Conservation (phyloP, 1,140 invertebrate genomes). For the Heliconius hewitsoni region DNA sequence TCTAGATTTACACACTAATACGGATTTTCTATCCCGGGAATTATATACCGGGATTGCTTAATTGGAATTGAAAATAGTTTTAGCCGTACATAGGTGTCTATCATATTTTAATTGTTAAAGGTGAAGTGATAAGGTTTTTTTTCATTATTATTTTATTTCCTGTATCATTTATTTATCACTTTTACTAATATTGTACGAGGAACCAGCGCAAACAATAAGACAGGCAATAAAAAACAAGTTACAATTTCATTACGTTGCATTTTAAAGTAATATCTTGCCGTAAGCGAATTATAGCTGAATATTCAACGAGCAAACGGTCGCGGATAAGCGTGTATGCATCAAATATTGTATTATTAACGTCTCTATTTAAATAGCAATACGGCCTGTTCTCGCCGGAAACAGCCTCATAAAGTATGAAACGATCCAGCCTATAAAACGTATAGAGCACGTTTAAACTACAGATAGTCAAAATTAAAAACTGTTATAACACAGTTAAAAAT, state of each 20-base stretch:
- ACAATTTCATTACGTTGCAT: slow-evolving; percentile 52
- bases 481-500: slow-evolving; percentile 43
- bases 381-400: slow-evolving; percentile 61
- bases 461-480: slow-evolving; percentile 58
- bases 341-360: slow-evolving; percentile 70
- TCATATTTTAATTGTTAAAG: too few relatives aligned
- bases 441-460: slow-evolving; percentile 50
- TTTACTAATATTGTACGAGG: background rate
- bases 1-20: too few relatives aligned
- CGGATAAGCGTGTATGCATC: slow-evolving; percentile 67
- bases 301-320: slow-evolving; percentile 63
- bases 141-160: background rate
- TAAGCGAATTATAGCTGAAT: slow-evolving; percentile 71
- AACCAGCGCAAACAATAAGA: slow-evolving; percentile 25
- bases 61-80: too few relatives aligned
- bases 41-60: too few relatives aligned
- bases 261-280: slow-evolving; percentile 59
- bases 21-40: too few relatives aligned
- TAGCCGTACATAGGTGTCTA: too few relatives aligned
- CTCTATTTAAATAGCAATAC: slow-evolving; percentile 68
- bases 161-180: background rate
- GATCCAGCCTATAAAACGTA: slow-evolving; percentile 61
- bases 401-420: slow-evolving; percentile 65
- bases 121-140: too few relatives aligned
- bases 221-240: slow-evolving; percentile 35